These are phyloP conservation scores for Phataginus tetradactyla DNA, from an alignment of 2,797 vertebrate genomes.

Conservation along the genomic window DNA sequence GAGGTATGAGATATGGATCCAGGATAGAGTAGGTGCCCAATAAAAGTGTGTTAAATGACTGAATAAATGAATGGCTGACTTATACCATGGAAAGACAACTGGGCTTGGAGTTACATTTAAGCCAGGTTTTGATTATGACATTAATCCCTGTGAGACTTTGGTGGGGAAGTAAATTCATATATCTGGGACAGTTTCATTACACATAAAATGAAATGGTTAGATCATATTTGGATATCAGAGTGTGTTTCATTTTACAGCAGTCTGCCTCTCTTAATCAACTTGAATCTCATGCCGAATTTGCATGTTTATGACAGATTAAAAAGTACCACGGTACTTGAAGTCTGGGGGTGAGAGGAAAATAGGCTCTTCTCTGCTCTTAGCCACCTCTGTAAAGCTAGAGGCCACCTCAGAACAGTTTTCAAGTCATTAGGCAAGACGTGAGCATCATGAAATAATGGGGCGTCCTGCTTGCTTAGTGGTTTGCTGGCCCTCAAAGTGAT, in stretches of 20 bases:
- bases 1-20: not conserved
- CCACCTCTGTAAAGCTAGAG: not conserved
- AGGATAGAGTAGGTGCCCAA: not conserved
- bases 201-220: not conserved
- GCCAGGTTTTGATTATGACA: not conserved
- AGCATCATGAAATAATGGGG: not conserved
- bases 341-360: not conserved
- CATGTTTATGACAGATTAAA: slow-evolving; percentile 12
- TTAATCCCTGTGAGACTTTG: not conserved
- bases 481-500: not conserved
- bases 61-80: not conserved
- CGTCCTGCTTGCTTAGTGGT: not conserved
- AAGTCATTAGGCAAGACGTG: not conserved
- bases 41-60: not conserved
- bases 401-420: not conserved
- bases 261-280: slow-evolving; percentile 6
- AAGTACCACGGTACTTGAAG: not conserved
- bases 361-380: not conserved
- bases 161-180: not conserved
- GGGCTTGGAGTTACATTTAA: not conserved
- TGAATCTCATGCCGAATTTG: not conserved
- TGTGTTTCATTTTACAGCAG: slow-evolving; percentile 13
- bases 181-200: slow-evolving; percentile 11
- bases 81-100: not conserved
- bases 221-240: not conserved